Evolutionary conservation across 2,797 vertebrate genomes (phyloP).

Genomic region (Toxotes lorentzi): DNA sequence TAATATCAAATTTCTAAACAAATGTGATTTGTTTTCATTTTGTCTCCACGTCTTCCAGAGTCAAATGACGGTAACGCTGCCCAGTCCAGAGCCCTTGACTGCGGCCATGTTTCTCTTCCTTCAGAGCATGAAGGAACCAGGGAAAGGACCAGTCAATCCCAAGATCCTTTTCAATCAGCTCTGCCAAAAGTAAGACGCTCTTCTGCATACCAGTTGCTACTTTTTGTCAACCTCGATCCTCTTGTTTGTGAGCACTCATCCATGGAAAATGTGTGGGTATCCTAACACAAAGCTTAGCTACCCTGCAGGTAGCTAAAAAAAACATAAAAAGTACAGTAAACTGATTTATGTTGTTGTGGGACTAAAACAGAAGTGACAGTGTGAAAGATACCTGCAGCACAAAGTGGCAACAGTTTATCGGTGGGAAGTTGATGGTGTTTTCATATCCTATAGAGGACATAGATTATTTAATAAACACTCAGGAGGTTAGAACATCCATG

Average conservation of each 20-base stretch:
- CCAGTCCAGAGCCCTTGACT: constrained; percentile 93
- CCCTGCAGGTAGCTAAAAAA: background rate
- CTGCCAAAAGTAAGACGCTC: constrained; percentile 93
- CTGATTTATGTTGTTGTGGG: background rate
- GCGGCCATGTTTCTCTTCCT: constrained; percentile 97
- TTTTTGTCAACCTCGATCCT: background rate
- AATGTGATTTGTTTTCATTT: constrained; percentile 1
- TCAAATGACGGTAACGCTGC: constrained; percentile 89
- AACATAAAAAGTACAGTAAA: background rate
- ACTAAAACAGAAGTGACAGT: background rate
- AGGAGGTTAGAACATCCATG: background rate
- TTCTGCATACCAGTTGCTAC: background rate
- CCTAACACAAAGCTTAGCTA: background rate
- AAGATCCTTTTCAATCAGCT: constrained; percentile 98
- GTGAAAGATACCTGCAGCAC: background rate
- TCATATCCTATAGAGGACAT: background rate
- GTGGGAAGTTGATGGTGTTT: background rate
- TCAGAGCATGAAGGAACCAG: constrained; percentile 94
- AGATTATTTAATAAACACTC: background rate
- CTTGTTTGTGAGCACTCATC: background rate
- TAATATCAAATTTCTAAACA: background rate
- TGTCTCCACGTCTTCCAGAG: constrained; percentile 81
- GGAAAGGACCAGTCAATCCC: constrained; percentile 93
- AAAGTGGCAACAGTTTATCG: background rate
- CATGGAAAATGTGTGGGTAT: background rate